Evolutionary conservation across 2,888 invertebrate species (phyloP).

Genomic region (Cheilosia vulpina): DNA sequence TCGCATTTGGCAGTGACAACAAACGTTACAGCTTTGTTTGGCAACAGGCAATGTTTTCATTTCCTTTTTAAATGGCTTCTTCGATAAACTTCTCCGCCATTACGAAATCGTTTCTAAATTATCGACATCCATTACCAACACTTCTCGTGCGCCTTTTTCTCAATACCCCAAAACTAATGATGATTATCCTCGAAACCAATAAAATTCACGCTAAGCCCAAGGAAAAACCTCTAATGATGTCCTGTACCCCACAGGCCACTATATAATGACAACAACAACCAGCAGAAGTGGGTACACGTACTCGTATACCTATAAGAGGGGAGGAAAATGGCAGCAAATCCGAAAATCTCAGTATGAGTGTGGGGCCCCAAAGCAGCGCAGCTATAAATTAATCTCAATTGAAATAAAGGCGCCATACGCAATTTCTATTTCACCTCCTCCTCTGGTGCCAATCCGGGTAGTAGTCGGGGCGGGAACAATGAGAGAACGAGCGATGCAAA

Average conservation of each 20-base stretch:
- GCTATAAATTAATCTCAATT: conserved; percentile 75
- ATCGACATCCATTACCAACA: conserved; percentile 15
- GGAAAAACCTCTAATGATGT: conserved; percentile 62
- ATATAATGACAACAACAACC: not conserved
- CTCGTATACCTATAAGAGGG: not conserved
- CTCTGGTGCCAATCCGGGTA: conserved; percentile 24
- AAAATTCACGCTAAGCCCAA: conserved; percentile 61
- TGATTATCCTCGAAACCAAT: conserved; percentile 67
- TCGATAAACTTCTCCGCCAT: conserved; percentile 34
- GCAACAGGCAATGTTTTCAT: conserved; percentile 36
- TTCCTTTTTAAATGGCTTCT: conserved; percentile 26
- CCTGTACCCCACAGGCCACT: conserved; percentile 13
- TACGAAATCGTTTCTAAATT: conserved; percentile 27
- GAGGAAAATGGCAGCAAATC: not conserved
- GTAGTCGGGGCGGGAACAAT: conserved; percentile 12
- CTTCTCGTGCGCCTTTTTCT: conserved; percentile 14
- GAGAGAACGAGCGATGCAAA: conserved; percentile 3
- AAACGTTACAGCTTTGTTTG: conserved; percentile 16
- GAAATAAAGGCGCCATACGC: conserved; percentile 74
- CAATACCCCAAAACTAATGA: conserved; percentile 44
- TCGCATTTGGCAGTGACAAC: too few species aligned
- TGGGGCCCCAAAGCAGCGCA: conserved; percentile 8
- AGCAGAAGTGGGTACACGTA: conserved; percentile 8
- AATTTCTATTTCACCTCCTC: conserved; percentile 60
- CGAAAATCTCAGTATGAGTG: conserved; percentile 21